phyloP scores from a whole-genome alignment of 2,113 vertebrate genomes.

The Neodontobutis hainanensis region DNA sequence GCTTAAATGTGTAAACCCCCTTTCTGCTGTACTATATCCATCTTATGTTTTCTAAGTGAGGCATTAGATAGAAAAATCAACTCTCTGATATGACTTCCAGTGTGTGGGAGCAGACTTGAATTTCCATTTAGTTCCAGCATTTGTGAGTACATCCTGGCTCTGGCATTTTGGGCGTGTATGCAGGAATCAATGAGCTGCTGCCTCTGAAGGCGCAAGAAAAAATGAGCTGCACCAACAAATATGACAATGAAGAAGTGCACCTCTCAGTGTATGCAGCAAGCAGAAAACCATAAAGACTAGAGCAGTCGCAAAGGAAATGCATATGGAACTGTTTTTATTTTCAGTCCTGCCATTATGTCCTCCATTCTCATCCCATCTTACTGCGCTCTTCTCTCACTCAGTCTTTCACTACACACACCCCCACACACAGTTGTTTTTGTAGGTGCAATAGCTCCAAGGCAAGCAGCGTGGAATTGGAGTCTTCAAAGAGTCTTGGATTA shows the following conservation, averaged over 20 bases:
- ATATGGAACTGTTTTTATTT: slow-evolving; percentile 76
- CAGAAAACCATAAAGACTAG: slow-evolving; percentile 75
- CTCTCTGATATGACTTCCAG: slow-evolving; percentile 42
- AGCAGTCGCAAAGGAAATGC: slow-evolving; percentile 67
- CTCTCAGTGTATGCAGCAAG: slow-evolving; percentile 78
- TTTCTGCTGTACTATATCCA: neutral
- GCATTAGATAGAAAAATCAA: slow-evolving; percentile 33
- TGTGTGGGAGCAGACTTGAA: slow-evolving; percentile 30
- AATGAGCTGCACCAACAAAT: slow-evolving; percentile 79
- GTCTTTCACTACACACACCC: slow-evolving; percentile 34
- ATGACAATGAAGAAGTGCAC: slow-evolving; percentile 84
- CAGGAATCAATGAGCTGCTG: slow-evolving; percentile 80
- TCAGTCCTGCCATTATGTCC: slow-evolving; percentile 65
- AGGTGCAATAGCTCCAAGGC: slow-evolving; percentile 79
- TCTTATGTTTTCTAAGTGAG: slow-evolving; percentile 10
- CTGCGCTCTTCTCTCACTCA: slow-evolving; percentile 34
- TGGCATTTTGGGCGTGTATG: slow-evolving; percentile 70
- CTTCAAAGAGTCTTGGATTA: slow-evolving; percentile 81
- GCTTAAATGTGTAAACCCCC: neutral
- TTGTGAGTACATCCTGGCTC: slow-evolving; percentile 65
- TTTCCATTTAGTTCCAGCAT: slow-evolving; percentile 67
- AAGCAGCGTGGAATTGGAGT: slow-evolving; percentile 79
- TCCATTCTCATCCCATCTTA: slow-evolving; percentile 68
- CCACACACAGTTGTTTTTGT: slow-evolving; percentile 75
- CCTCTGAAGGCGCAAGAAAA: slow-evolving; percentile 77